Percentiles rank a stretch among this genome's conserved stretches.
Evolutionary conservation across 1,140 invertebrate genomes (phyloP).

Genomic region (Drosophila simulans): DNA sequence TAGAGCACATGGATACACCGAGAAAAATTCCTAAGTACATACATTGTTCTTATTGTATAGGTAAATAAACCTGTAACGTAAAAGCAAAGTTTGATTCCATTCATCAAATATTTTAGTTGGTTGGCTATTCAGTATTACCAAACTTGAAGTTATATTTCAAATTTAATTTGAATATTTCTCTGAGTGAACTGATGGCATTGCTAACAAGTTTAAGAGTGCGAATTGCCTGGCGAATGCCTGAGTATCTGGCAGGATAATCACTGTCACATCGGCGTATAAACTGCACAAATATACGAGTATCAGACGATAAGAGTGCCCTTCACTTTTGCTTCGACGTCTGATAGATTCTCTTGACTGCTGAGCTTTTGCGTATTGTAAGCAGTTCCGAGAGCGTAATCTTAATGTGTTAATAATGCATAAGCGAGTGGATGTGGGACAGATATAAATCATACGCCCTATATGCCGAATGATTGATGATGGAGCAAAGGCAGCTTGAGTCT

Average conservation of each 20-base stretch:
- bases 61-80: neutral
- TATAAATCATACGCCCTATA: constrained; percentile 63
- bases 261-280: constrained; percentile 50
- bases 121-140: too few species aligned
- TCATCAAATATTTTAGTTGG: too few species aligned
- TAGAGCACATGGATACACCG: neutral
- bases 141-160: too few species aligned
- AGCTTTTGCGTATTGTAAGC: constrained; percentile 56
- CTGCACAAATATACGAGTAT: constrained; percentile 30
- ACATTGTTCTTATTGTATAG: too few species aligned
- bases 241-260: constrained; percentile 46
- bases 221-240: constrained; percentile 14
- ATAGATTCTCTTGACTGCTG: constrained; percentile 20
- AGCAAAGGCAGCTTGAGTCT: constrained; percentile 19
- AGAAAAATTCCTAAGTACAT: neutral
- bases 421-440: constrained; percentile 51
- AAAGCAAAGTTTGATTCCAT: neutral
- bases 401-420: constrained; percentile 75
- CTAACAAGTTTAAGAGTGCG: constrained; percentile 14
- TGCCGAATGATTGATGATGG: constrained; percentile 59
- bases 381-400: constrained; percentile 53
- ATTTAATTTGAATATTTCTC: neutral
- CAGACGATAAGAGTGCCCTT: neutral
- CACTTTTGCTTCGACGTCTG: constrained; percentile 1
- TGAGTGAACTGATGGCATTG: constrained; percentile 8